These are phyloP conservation scores for Hermodice carunculata DNA, from an alignment of 2,888 invertebrate genomes.

Conservation along the genomic window DNA sequence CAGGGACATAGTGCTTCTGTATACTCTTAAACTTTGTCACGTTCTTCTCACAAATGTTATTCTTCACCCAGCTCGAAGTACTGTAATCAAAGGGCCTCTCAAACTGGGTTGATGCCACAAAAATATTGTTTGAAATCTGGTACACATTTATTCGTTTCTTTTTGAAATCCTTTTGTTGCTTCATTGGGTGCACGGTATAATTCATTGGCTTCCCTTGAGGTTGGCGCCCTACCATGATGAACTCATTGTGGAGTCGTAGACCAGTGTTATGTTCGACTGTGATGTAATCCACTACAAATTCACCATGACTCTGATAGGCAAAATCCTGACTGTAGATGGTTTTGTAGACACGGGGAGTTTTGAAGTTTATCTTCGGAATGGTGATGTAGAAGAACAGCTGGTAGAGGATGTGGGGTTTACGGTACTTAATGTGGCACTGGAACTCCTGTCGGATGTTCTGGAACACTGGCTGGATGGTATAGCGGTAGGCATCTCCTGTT, in stretches of 20 bases:
- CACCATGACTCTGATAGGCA: constrained; percentile 33
- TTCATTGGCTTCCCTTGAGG: constrained; percentile 18
- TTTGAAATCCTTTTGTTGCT: constrained; percentile 28
- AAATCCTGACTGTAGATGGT: constrained; percentile 34
- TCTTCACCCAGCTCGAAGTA: constrained; percentile 39
- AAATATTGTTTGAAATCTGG: constrained; percentile 39
- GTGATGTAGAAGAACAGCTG: constrained; percentile 40
- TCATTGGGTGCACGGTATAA: constrained; percentile 34
- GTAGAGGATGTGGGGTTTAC: constrained; percentile 37
- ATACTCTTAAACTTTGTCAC: constrained; percentile 32
- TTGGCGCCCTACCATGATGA: constrained; percentile 56
- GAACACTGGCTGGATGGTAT: constrained; percentile 61
- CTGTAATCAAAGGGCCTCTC: constrained; percentile 51
- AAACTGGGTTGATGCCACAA: constrained; percentile 49
- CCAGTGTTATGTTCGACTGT: constrained; percentile 46
- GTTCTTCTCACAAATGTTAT: constrained; percentile 39
- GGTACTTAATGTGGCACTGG: constrained; percentile 37
- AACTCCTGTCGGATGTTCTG: constrained; percentile 47
- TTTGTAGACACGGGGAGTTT: constrained; percentile 35
- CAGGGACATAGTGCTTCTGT: constrained; percentile 26
- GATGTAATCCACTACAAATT: constrained; percentile 47
- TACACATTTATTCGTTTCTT: constrained; percentile 34
- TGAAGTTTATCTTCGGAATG: constrained; percentile 31
- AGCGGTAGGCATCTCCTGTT: constrained; percentile 63
- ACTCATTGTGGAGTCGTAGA: constrained; percentile 50